Percentiles rank a stretch among this genome's conserved stretches.
Evolutionary conservation across 2,797 vertebrate genomes (phyloP).

Genomic region (Myoxocephalus aenaeus): DNA sequence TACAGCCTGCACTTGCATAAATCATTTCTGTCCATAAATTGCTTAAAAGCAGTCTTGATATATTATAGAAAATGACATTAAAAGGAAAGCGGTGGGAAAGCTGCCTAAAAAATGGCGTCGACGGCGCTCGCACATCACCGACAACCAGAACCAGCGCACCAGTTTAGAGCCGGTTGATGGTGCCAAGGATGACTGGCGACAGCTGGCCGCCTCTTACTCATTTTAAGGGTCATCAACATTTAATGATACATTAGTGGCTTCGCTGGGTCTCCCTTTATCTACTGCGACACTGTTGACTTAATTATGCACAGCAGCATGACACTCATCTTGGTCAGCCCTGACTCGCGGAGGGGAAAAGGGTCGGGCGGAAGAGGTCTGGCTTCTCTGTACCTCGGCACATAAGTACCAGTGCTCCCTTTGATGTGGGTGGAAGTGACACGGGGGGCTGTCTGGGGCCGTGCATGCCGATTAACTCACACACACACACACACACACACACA

Average conservation of each 20-base stretch:
- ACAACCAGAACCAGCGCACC: conserved; percentile 43
- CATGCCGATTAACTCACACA: conserved; percentile 58
- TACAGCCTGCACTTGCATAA: conserved; percentile 4
- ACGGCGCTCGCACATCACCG: conserved; percentile 40
- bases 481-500: no score
- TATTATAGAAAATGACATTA: conserved; percentile 22
- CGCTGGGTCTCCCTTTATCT: conserved; percentile 74
- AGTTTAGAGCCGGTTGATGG: conserved; percentile 64
- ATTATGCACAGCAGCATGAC: conserved; percentile 72
- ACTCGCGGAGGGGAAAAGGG: conserved; percentile 37
- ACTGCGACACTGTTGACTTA: conserved; percentile 77
- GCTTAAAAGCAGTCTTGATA: conserved; percentile 14
- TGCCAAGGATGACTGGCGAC: conserved; percentile 75
- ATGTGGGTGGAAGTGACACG: conserved; percentile 72
- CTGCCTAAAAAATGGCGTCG: background rate
- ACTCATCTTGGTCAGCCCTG: conserved; percentile 56
- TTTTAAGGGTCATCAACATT: conserved; percentile 82
- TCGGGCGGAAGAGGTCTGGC: conserved; percentile 25
- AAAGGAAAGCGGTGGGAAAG: conserved; percentile 13
- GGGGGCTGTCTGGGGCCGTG: conserved; percentile 21
- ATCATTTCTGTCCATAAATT: background rate
- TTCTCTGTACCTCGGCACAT: conserved; percentile 31
- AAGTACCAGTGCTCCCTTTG: conserved; percentile 57
- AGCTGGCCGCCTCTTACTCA: conserved; percentile 76
- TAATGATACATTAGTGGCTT: conserved; percentile 80